phyloP scores from a whole-genome alignment of 2,113 vertebrate genomes.

The Propithecus coquereli region DNA sequence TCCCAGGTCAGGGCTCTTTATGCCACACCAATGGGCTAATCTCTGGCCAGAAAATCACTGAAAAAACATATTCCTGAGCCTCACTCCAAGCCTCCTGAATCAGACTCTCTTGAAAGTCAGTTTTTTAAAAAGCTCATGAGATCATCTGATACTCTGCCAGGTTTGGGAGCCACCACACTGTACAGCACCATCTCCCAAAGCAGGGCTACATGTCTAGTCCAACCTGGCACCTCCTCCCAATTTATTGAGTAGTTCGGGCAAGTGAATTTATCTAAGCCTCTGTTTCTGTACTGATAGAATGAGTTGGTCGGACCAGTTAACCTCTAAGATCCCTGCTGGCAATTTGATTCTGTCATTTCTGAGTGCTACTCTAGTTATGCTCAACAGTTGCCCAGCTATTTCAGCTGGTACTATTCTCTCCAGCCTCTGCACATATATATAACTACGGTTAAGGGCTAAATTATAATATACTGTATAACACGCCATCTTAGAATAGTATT shows the following conservation, averaged over 20 bases:
- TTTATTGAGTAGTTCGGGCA: not conserved
- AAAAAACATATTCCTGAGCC: not conserved
- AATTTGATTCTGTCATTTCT: conserved; percentile 9
- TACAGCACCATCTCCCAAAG: not conserved
- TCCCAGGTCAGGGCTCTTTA: not conserved
- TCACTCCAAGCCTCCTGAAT: not conserved
- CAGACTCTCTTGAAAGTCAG: not conserved
- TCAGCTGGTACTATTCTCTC: not conserved
- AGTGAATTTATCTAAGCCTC: not conserved
- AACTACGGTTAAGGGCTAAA: not conserved
- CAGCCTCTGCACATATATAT: not conserved
- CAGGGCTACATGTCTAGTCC: not conserved
- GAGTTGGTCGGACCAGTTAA: not conserved
- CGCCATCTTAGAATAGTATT: conserved; percentile 15
- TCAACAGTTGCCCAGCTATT: not conserved
- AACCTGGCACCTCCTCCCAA: not conserved
- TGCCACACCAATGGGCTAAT: not conserved
- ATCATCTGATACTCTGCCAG: not conserved
- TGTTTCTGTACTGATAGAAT: not conserved
- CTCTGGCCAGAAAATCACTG: not conserved
- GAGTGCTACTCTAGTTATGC: not conserved
- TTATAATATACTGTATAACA: not conserved
- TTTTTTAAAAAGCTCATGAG: not conserved
- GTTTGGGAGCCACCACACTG: not conserved
- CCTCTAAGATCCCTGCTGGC: not conserved